Base-by-base conservation (phyloP, 2,113 vertebrate species). In the Galbula dea region DNA sequence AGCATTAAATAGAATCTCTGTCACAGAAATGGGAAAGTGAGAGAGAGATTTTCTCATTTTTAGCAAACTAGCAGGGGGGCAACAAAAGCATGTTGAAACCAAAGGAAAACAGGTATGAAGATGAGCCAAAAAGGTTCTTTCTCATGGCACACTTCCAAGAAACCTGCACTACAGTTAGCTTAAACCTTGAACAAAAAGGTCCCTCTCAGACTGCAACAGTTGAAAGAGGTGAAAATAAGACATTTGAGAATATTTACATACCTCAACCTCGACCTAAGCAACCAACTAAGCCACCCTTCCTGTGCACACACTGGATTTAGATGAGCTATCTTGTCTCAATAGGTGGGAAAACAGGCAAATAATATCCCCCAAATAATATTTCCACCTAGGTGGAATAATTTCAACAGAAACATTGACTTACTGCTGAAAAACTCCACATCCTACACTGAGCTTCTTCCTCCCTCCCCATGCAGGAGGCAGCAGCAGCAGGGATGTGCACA, bases 381-480 rank as follows among this genome's bases (percentile, higher is more conserved):
- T n/a, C 12, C 13, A 66, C 22, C 4, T 5, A 58, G 39, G 41
- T 3, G 32, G 17, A 74, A 24, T 3, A n/a, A 17, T 49, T 59
- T 11, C 26, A 34, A 14, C 43, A 67, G 48, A 39, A 71, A 36
- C 1, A 2, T 5, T 7, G 8, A 6, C 15, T 26, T 36, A 6
- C 16, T 73, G 43, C 39, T 66, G 55, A 22, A 55, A 43, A 43
- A 15, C 51, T 27, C 9, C n/a, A 34, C 23, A 37, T 32, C 18
- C 67, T 63, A 10, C 24, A 19, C 3, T 24, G 34, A 27, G 29
- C 55, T n/a, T 6, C 34, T 45, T 6, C 8, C 3, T 58, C 61
- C 54, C 21, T 72, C 0, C 0, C 23, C 1, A 0, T 2, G 37
- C 34, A 39, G 83, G 48, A 68, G 23, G 63, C 3, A 36, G 61